These are phyloP conservation scores for Prenolepis imparis DNA, from an alignment of 2,888 invertebrate species.

Conservation along the genomic window DNA sequence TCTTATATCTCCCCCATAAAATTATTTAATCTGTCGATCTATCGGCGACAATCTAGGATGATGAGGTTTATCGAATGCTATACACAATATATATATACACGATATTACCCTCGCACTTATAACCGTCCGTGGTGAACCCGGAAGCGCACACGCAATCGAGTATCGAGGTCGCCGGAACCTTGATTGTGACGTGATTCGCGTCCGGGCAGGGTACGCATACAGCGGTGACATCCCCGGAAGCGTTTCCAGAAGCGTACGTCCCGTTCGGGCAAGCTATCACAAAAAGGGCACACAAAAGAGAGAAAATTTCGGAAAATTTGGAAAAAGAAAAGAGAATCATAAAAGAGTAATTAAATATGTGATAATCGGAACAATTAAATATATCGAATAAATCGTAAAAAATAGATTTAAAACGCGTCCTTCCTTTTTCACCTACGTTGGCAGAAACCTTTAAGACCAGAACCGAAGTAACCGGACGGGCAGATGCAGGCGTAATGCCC, in stretches of 20 bases:
- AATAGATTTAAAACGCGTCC: background rate
- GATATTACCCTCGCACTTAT: slow-evolving; percentile 88
- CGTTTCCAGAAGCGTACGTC: slow-evolving; percentile 87
- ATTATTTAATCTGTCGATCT: background rate
- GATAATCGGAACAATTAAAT: slow-evolving; percentile 27
- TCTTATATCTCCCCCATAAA: background rate
- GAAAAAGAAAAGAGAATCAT: background rate
- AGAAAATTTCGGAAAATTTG: background rate
- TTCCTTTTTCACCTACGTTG: slow-evolving; percentile 86
- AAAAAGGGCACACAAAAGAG: slow-evolving; percentile 2
- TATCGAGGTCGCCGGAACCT: slow-evolving; percentile 87
- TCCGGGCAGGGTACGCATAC: slow-evolving; percentile 88
- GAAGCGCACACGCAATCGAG: slow-evolving; percentile 89
- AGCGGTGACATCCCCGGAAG: slow-evolving; percentile 88
- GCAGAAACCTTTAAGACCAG: slow-evolving; percentile 88
- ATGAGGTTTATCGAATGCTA: background rate
- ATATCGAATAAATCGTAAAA: background rate
- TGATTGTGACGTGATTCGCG: slow-evolving; percentile 88
- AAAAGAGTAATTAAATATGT: background rate
- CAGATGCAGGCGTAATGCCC: slow-evolving; percentile 91
- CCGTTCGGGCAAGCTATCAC: slow-evolving; percentile 90
- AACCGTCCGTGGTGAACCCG: slow-evolving; percentile 88
- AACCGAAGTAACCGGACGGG: slow-evolving; percentile 89
- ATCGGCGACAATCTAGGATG: background rate
- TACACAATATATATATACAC: background rate